Percentiles rank a stretch among this genome's conserved stretches.
Conservation (phyloP, 53 echinoderm and acorn worm genomes). For the Zoroaster sp. region DNA sequence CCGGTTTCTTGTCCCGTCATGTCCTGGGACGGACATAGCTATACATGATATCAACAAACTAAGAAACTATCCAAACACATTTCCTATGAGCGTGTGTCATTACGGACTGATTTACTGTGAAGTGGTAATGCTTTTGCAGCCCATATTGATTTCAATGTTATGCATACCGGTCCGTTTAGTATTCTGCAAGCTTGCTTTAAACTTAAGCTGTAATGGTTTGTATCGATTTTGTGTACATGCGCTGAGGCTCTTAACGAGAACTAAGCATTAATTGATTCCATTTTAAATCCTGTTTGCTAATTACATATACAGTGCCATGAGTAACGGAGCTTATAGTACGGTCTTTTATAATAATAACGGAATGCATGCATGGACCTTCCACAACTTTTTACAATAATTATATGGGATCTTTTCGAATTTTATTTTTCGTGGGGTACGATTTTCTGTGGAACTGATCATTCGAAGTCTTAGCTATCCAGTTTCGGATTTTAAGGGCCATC, state of each 20-base stretch:
- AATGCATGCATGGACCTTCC: background rate
- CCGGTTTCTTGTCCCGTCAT: background rate
- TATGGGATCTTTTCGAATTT: too few species aligned
- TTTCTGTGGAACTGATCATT: too few species aligned
- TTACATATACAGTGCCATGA: background rate
- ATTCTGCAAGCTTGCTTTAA: background rate
- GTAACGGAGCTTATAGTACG: background rate
- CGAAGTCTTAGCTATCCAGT: too few species aligned
- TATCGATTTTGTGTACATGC: background rate
- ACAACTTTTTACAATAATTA: background rate
- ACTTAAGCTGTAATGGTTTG: background rate
- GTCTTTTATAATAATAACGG: too few species aligned
- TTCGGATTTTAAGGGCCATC: too few species aligned
- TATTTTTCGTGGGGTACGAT: too few species aligned
- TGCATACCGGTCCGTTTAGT: background rate
- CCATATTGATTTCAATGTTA: slow-evolving; percentile 10
- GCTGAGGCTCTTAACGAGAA: background rate
- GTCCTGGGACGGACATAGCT: background rate
- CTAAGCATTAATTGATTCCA: slow-evolving; percentile 12
- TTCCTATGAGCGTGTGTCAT: background rate
- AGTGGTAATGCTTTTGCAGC: background rate
- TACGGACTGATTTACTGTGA: background rate
- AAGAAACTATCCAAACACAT: background rate
- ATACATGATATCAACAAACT: background rate
- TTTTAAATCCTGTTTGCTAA: slow-evolving; percentile 3